phyloP scores from a whole-genome alignment of 1,140 invertebrate genomes.

The Diabrotica undecimpunctata region DNA sequence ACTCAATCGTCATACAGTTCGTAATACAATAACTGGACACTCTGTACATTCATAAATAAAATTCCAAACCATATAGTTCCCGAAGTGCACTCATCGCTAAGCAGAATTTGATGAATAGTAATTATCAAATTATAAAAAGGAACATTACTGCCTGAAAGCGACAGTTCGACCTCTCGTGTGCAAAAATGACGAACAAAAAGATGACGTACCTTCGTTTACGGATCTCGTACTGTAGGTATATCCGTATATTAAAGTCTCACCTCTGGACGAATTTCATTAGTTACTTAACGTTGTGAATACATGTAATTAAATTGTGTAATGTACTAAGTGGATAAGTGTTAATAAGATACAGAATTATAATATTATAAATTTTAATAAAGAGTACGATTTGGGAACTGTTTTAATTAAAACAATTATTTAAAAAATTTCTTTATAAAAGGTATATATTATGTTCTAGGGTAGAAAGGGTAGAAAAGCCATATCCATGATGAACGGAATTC shows the following conservation, averaged over 20 bases:
- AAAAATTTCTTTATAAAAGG: no score
- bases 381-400: no score
- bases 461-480: no score
- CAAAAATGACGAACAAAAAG: neutral
- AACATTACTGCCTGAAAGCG: neutral
- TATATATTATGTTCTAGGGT: no score
- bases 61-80: neutral
- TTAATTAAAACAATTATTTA: no score
- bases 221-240: neutral
- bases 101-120: neutral
- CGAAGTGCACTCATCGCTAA: constrained; percentile 1
- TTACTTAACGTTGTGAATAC: neutral
- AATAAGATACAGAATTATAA: no score
- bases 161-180: neutral
- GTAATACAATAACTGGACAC: no score
- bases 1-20: no score
- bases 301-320: neutral
- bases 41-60: neutral
- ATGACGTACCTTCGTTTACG: neutral
- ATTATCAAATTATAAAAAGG: constrained; percentile 3
- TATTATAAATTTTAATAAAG: no score
- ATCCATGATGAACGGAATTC: no score
- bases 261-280: neutral
- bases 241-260: neutral
- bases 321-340: no score